A percentile compares a stretch with the other conserved stretches of the same genome.
Conservation (phyloP, 2,888 invertebrate species). For the Netelia inedita region DNA sequence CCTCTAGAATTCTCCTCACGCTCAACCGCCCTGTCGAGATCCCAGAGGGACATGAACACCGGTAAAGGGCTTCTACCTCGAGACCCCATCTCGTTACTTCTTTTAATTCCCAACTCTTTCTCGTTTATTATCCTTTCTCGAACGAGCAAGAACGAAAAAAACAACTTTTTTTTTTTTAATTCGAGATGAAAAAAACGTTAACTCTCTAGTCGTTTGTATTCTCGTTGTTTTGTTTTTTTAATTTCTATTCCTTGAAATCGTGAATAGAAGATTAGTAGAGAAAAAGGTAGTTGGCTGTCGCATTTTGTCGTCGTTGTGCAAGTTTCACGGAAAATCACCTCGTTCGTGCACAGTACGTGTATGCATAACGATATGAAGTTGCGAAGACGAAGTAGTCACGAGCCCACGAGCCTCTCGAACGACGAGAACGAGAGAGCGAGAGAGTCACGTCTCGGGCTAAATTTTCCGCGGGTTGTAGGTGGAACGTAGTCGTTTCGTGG, state of each 20-base stretch:
- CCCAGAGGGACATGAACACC: slow-evolving; percentile 45
- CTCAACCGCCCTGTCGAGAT: slow-evolving; percentile 36
- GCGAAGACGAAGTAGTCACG: background rate
- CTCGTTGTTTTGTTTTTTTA: background rate
- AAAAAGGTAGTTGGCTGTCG: background rate
- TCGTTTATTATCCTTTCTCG: background rate
- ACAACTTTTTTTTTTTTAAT: background rate
- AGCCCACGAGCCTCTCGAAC: slow-evolving; percentile 34
- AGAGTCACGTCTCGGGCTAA: slow-evolving; percentile 30
- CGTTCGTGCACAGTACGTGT: background rate
- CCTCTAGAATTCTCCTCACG: slow-evolving; percentile 46
- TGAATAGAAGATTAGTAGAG: background rate
- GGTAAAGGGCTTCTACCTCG: slow-evolving; percentile 29
- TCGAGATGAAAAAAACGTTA: background rate
- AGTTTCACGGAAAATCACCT: slow-evolving; percentile 21
- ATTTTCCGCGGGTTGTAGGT: slow-evolving; percentile 58
- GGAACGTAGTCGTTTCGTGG: slow-evolving; percentile 64
- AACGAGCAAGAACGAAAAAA: background rate
- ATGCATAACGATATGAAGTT: slow-evolving; percentile 17
- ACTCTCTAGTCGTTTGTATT: background rate
- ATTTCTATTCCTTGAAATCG: background rate
- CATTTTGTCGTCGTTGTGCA: slow-evolving; percentile 15
- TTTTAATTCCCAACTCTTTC: slow-evolving; percentile 6
- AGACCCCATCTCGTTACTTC: slow-evolving; percentile 5
- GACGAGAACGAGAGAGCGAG: background rate